A percentile compares a stretch with the other conserved stretches of the same genome.
Conservation (phyloP, 2,797 vertebrate species). For the Anas bahamensis region DNA sequence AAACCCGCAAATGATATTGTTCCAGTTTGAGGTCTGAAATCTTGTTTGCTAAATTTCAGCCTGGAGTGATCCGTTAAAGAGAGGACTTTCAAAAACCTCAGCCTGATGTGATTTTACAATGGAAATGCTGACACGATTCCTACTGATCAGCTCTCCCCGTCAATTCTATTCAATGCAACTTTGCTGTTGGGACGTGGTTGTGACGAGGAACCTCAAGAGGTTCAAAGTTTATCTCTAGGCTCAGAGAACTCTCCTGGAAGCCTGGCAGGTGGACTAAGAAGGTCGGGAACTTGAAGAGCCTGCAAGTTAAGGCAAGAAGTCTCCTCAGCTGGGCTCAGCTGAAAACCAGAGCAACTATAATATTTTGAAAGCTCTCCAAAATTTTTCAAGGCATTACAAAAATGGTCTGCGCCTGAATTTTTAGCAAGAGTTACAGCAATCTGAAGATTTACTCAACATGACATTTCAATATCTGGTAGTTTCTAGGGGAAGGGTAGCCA, state of each 20-base stretch:
- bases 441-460: slow-evolving; percentile 18
- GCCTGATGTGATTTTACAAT: neutral
- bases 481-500: slow-evolving; percentile 27
- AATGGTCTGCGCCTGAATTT: neutral
- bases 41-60: slow-evolving; percentile 24
- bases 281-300: neutral
- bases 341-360: neutral
- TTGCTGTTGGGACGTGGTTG: neutral
- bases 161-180: neutral
- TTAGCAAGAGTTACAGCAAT: slow-evolving; percentile 17
- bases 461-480: neutral
- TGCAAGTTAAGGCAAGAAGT: neutral
- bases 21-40: slow-evolving; percentile 9
- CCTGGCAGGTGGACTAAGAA: neutral
- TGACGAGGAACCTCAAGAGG: neutral
- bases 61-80: neutral
- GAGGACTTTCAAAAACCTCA: slow-evolving; percentile 3
- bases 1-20: neutral
- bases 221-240: neutral
- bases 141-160: neutral
- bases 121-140: neutral
- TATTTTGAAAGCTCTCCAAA: neutral
- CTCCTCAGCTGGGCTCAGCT: slow-evolving; percentile 17
- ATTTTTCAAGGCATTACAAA: neutral
- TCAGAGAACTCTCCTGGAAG: neutral